Conservation (phyloP, 2,797 vertebrate species). For the Petrocephalus schoutedeni region DNA sequence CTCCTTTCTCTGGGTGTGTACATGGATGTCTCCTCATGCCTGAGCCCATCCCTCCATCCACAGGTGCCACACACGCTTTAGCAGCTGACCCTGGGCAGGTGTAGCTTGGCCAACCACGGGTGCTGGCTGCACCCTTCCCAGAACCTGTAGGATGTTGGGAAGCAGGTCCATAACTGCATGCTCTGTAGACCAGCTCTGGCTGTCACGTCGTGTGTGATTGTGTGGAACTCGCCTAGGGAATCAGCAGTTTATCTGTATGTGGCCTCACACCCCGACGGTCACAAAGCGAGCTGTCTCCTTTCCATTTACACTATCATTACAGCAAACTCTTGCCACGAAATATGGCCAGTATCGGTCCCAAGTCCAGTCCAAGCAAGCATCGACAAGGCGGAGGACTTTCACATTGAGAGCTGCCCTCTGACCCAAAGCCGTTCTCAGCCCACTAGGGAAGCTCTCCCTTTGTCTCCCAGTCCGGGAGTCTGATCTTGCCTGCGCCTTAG, state of each 20-base stretch:
- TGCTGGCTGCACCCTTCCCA: neutral
- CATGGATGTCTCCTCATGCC: neutral
- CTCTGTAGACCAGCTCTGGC: neutral
- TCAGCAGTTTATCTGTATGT: neutral
- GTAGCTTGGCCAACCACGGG: neutral
- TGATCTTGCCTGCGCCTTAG: neutral
- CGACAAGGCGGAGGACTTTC: neutral
- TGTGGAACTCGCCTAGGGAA: neutral
- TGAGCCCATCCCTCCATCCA: neutral
- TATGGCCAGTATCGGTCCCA: neutral
- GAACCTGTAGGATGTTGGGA: neutral
- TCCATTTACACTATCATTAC: neutral
- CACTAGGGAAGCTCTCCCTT: neutral
- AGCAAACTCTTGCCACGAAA: neutral
- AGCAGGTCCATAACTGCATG: neutral
- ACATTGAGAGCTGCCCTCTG: neutral
- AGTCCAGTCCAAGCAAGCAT: neutral
- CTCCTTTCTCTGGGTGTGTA: neutral
- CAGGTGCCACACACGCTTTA: neutral
- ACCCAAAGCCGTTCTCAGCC: neutral
- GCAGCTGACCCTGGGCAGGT: neutral
- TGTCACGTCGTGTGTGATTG: neutral
- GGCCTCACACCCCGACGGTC: neutral
- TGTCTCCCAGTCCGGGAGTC: neutral
- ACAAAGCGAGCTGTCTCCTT: neutral